phyloP scores from a whole-genome alignment of 2,888 invertebrate species.

The Limnephilus lunatus region DNA sequence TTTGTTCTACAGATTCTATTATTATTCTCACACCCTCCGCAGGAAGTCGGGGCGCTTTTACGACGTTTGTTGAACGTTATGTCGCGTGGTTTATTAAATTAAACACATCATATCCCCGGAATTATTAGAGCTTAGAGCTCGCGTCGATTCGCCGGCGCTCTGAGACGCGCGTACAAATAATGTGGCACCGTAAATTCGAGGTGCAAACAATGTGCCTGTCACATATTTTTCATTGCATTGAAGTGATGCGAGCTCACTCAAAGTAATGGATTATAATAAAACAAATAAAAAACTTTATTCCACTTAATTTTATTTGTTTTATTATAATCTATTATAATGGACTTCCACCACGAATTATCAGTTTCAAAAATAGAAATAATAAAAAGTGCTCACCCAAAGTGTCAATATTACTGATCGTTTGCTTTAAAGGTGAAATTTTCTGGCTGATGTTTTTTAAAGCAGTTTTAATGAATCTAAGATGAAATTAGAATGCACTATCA shows the following conservation, averaged over 20 bases:
- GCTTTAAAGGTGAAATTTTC: neutral
- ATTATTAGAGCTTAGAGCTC: neutral
- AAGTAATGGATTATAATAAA: no score
- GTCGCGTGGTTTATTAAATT: neutral
- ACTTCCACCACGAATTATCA: no score
- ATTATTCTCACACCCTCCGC: slow-evolving; percentile 24
- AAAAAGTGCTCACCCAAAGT: no score
- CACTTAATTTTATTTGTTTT: no score
- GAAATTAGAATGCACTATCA: no score
- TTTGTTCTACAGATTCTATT: slow-evolving; percentile 23
- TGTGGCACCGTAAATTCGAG: neutral
- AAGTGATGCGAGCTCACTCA: neutral
- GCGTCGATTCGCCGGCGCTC: neutral
- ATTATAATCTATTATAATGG: no score
- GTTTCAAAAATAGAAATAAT: no score
- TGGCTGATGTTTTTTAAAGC: no score
- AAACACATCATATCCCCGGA: neutral
- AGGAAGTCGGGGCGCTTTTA: neutral
- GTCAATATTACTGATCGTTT: neutral
- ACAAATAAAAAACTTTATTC: no score
- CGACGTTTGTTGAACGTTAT: neutral
- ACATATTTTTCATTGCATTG: neutral
- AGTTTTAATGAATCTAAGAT: no score
- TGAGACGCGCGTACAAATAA: neutral
- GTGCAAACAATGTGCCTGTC: neutral